Evolutionary conservation across 2,888 invertebrate genomes (phyloP), one percentile per base, ranked within the genome.

Genomic region (Pasiphila rectangulata): DNA sequence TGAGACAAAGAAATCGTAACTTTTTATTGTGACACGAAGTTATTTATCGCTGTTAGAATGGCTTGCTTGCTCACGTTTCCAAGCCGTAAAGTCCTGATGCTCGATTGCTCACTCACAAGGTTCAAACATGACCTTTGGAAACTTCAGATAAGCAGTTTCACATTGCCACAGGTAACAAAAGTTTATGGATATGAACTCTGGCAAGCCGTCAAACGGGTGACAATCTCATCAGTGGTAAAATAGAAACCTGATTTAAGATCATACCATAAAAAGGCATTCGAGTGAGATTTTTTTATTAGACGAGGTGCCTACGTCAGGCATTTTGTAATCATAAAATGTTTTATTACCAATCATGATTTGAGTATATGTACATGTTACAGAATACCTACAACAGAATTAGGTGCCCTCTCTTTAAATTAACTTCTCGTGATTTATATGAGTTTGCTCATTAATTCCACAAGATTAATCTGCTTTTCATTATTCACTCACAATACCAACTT

Each of bases 221-320:
- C 36, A 36, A 38, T 25, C 37, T 10, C 37, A 38, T 38, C 24
- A 25, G 10, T 17, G 37, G 21, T 17, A 25, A 19, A 38, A 25
- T 38, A 19, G 16, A 10, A 35, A 23, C 37, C 37, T 38, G 25
- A 38, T 24, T 37, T 4, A 37, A 37, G 25, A 6, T 6, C 30
- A 21, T 13, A 21, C 23, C n/a, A 23, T 23, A 41, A 40, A 38
- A 12, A 24, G 25, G 23, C 4, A 3, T n/a, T n/a, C 17, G 17
- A 9, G 9, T 19, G 25, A 17, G 17, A 25, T 25, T 12, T 25
- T 17, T 37, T 38, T 17, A 25, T 38, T 13, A 10, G 17, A 19
- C 2, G 6, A 15, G n/a, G n/a, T n/a, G n/a, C n/a, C 6, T 9
- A 2, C 2, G 17, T 32, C 32, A 32, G 13, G 13, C 17, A 16